Evolutionary conservation across 2,113 vertebrate species (phyloP).

Genomic region (Dolichallabes microphthalmus): DNA sequence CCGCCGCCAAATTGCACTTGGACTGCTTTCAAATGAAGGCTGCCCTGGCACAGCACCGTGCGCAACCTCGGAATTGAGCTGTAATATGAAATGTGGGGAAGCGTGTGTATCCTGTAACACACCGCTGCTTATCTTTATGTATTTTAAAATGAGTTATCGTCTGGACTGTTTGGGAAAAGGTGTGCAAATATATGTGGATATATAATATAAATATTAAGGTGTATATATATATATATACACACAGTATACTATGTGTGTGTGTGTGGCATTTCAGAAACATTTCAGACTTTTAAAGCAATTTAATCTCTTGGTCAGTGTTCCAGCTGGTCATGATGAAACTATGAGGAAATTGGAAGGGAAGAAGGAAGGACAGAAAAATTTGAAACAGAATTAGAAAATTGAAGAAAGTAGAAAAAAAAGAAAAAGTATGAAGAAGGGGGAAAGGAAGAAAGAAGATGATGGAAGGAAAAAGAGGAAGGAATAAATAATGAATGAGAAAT

Average conservation of each 20-base stretch:
- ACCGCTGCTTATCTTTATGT: conserved; percentile 1
- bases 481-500: background rate
- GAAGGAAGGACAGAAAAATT: too few species aligned
- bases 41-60: conserved; percentile 11
- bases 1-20: conserved; percentile 66
- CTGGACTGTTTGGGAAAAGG: background rate
- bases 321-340: too few species aligned
- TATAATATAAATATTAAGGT: background rate
- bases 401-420: background rate
- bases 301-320: too few species aligned
- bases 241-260: background rate
- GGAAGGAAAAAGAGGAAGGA: background rate
- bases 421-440: background rate
- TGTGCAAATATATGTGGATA: background rate
- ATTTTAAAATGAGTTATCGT: background rate
- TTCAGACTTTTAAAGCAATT: too few species aligned
- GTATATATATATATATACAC: background rate
- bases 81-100: conserved; percentile 57
- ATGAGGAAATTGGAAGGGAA: background rate
- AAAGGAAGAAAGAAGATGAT: background rate
- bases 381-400: background rate
- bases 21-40: conserved; percentile 57
- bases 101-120: conserved; percentile 3
- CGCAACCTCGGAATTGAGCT: conserved; percentile 41
- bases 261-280: too few species aligned